Base-by-base conservation (phyloP, 2,888 invertebrate species). In the Acanthacorydalis orientalis region DNA sequence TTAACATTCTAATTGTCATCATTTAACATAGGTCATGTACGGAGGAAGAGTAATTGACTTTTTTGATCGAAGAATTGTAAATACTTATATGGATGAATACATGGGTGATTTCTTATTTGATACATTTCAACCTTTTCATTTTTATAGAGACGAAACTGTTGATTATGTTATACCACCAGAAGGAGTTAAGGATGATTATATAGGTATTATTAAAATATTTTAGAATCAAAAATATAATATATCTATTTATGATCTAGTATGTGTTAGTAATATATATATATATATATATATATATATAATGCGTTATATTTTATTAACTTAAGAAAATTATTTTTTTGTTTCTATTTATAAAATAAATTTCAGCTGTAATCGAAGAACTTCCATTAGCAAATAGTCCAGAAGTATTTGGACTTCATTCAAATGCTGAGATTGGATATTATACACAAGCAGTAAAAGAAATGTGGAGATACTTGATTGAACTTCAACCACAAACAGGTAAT, bases 71-170 rank as follows among this genome's bases (percentile, higher is more conserved):
- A 78, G 92, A 51, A 82, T 91, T 10, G 81, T 90, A 2, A 72
- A 77, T 53, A 86, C 83, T 0, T 93, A 92, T 66, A 89, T 92
- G 86, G 80, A 90, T 61, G 92, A 93, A 64, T 93, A 92, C 61
- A 81, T 93, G 75, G 93, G 92, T 0, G 92, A 93, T 60, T 93
- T 92, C 64, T 71, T 93, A 44, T 91, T 93, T 63, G 90, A 92
- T 62, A 78, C 78, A 48, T 90, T 88, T 65, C 88, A 91, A 63
- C 87, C 88, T 0, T 93, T 90, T 68, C 87, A 89, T 64, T 92
- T 93, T 69, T 91, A 84, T 62, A 68, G 68, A 43, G 86, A 89
- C 60, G 67, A 73, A 1, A 62, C 67, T 10, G 82, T 83, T 2
- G 83, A 88, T 60, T 93, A 92, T 64, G 68, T 74, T 44, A 78